Percentiles rank a stretch among this genome's conserved stretches.
These are phyloP conservation scores for Girardia tigrina DNA, from an alignment of 2,888 invertebrate species.

Conservation along the genomic window DNA sequence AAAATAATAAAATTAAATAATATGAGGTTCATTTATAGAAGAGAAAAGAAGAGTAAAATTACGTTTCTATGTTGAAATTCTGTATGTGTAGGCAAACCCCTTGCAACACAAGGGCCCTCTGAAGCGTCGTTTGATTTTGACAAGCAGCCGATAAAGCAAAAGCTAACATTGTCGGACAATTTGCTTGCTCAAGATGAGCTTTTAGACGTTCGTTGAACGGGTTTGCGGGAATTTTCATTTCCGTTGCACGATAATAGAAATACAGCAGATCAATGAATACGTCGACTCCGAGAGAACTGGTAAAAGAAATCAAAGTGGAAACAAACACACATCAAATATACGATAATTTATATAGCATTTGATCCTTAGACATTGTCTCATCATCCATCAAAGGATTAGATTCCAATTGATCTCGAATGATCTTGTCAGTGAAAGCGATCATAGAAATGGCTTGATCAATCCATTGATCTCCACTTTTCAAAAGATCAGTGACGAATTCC, in stretches of 20 bases:
- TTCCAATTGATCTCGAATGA: not conserved
- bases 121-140: not conserved
- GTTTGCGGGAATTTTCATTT: not conserved
- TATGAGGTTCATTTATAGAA: no score
- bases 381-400: not conserved
- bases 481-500: not conserved
- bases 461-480: constrained; percentile 9
- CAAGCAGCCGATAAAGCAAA: not conserved
- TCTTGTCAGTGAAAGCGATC: not conserved
- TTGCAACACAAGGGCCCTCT: not conserved
- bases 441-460: not conserved
- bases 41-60: no score
- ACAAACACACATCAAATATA: no score
- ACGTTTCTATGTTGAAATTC: not conserved
- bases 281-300: constrained; percentile 20
- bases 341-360: constrained; percentile 11
- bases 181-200: constrained; percentile 9
- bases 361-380: not conserved
- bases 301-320: no score
- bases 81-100: not conserved
- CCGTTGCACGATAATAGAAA: constrained; percentile 26
- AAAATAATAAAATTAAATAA: no score
- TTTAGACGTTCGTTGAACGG: not conserved
- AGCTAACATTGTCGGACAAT: constrained; percentile 7
- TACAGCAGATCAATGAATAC: not conserved